Evolutionary conservation across 2,888 invertebrate species (phyloP).

Genomic region (Trissolcus japonicus): DNA sequence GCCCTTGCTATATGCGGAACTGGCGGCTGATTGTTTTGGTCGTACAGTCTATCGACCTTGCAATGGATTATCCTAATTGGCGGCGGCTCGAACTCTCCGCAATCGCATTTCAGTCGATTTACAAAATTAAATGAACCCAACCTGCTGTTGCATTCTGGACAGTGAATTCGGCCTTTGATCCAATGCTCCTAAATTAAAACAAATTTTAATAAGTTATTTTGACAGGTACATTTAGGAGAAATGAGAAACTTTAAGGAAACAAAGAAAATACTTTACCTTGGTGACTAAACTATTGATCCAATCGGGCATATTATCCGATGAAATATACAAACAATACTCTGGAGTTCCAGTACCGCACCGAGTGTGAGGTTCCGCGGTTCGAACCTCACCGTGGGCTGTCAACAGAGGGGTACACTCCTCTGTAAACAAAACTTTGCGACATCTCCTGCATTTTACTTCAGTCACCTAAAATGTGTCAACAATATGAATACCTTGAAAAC

Average conservation of each 20-base stretch:
- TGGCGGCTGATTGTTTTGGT: slow-evolving; percentile 47
- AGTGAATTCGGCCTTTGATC: slow-evolving; percentile 65
- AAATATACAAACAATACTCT: slow-evolving; percentile 62
- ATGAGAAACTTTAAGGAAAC: no score
- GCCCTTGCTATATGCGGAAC: slow-evolving; percentile 42
- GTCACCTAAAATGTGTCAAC: slow-evolving; percentile 57
- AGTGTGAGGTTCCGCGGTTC: slow-evolving; percentile 55
- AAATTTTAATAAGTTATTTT: background rate
- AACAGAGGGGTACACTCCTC: slow-evolving; percentile 63
- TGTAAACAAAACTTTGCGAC: slow-evolving; percentile 62
- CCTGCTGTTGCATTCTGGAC: slow-evolving; percentile 63
- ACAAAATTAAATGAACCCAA: slow-evolving; percentile 65
- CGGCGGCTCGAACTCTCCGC: slow-evolving; percentile 62
- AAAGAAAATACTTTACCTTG: slow-evolving; percentile 16
- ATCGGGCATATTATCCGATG: slow-evolving; percentile 63
- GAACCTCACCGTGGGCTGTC: slow-evolving; percentile 61
- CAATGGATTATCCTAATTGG: slow-evolving; percentile 64
- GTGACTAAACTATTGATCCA: slow-evolving; percentile 61
- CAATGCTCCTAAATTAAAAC: slow-evolving; percentile 61
- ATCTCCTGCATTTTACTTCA: slow-evolving; percentile 64
- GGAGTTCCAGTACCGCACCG: slow-evolving; percentile 62
- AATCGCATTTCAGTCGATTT: slow-evolving; percentile 62
- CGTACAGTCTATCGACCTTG: slow-evolving; percentile 60
- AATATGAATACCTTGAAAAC: background rate
- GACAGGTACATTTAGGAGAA: background rate